phyloP scores from a whole-genome alignment of 2,113 vertebrate species.

The Alligator sinensis region DNA sequence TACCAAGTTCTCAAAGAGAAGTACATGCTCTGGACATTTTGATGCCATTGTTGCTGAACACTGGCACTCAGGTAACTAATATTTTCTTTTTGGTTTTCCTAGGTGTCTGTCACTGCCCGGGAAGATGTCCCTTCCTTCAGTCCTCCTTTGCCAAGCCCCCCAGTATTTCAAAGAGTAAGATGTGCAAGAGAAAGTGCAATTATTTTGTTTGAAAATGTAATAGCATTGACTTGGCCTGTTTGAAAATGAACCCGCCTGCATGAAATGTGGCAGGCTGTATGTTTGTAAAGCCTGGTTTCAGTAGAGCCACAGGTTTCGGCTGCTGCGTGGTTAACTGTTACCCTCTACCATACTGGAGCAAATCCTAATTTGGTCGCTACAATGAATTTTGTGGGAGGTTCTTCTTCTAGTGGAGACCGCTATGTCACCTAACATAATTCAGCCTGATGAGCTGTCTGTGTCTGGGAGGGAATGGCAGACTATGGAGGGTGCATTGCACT shows the following conservation, averaged over 20 bases:
- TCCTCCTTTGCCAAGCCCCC: constrained; percentile 87
- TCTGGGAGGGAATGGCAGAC: not conserved
- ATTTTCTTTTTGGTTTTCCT: not conserved
- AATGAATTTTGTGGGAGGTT: not conserved
- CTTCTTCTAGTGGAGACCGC: not conserved
- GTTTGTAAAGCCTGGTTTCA: not conserved
- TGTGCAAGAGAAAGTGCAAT: fast-evolving
- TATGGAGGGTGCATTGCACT: not conserved
- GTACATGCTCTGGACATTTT: not conserved
- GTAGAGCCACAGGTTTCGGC: no score
- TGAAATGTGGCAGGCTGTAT: fast-evolving
- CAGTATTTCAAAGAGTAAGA: constrained; percentile 91
- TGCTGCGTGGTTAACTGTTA: not conserved
- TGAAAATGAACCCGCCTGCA: not conserved
- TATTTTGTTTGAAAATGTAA: not conserved
- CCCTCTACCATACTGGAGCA: not conserved
- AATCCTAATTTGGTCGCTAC: not conserved
- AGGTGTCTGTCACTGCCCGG: constrained; percentile 94
- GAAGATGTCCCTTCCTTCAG: constrained; percentile 93
- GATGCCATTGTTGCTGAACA: not conserved
- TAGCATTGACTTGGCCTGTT: fast-evolving
- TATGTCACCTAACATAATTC: not conserved
- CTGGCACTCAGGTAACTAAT: fast-evolving
- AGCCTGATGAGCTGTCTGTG: not conserved
- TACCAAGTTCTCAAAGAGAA: not conserved